Percentiles rank a stretch among this genome's conserved stretches.
These are phyloP conservation scores for Stomorhina lunata DNA, from an alignment of 2,888 invertebrate genomes.

Conservation along the genomic window DNA sequence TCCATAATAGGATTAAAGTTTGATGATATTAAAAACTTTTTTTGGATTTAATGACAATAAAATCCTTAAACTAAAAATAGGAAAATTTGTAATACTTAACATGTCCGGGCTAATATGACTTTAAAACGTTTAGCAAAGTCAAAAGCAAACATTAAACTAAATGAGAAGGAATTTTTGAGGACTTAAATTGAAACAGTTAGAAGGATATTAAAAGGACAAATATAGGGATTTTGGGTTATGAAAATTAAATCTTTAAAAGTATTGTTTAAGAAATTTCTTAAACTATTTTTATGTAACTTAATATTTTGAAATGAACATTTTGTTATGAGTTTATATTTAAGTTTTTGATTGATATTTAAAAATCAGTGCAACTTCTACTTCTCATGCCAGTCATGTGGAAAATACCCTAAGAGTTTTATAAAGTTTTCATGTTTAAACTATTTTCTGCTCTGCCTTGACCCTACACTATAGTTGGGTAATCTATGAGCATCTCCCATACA, in stretches of 20 bases:
- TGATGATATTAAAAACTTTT: slow-evolving; percentile 43
- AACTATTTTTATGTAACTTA: too few species aligned
- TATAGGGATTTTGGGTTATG: background rate
- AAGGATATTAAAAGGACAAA: background rate
- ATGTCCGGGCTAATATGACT: background rate
- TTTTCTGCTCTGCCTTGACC: too few species aligned
- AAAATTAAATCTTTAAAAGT: background rate
- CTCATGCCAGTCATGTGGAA: slow-evolving; percentile 9
- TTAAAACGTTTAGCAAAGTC: slow-evolving; percentile 29
- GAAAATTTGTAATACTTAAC: background rate
- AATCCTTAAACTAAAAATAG: slow-evolving; percentile 3
- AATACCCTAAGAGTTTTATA: background rate
- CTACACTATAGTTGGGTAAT: too few species aligned
- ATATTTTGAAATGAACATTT: too few species aligned
- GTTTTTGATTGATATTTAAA: background rate
- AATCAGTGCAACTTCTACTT: background rate
- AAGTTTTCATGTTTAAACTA: background rate
- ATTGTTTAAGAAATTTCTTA: too few species aligned
- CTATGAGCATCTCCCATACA: too few species aligned
- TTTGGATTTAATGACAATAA: background rate
- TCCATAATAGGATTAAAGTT: slow-evolving; percentile 50
- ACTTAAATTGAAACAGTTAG: background rate
- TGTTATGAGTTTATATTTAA: too few species aligned
- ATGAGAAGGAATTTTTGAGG: background rate
- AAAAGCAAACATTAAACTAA: slow-evolving; percentile 35